Conservation (phyloP, 2,113 vertebrate species). For the Trogon melanurus region DNA sequence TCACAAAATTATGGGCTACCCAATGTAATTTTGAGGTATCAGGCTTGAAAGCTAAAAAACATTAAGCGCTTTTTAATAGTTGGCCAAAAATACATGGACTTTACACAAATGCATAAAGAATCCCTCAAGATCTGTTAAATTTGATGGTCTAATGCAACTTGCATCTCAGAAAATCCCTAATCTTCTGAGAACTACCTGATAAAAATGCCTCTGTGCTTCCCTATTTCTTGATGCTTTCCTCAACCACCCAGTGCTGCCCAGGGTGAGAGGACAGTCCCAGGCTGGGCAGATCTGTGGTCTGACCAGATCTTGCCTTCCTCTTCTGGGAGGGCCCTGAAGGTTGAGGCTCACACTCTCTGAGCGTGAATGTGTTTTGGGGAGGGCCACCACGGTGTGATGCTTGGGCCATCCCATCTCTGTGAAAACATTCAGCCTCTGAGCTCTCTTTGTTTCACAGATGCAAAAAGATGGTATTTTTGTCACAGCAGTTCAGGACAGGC, state of each 20-base stretch:
- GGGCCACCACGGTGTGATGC: background rate
- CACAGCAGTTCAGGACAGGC: background rate
- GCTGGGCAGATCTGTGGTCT: background rate
- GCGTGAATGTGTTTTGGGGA: background rate
- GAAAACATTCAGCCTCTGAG: background rate
- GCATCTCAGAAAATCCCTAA: background rate
- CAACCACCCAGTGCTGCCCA: background rate
- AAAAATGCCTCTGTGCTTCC: background rate
- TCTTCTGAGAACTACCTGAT: background rate
- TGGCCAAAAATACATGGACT: background rate
- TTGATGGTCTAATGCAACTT: background rate
- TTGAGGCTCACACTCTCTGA: background rate
- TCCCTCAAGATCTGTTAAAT: background rate
- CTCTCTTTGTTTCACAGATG: background rate
- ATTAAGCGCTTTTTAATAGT: background rate
- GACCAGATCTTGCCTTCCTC: background rate
- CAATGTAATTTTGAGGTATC: background rate
- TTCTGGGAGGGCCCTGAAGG: background rate
- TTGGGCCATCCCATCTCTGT: background rate
- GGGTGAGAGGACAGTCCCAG: background rate
- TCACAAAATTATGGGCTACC: background rate
- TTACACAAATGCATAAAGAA: background rate
- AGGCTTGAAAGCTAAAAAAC: background rate
- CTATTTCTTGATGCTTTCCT: background rate
- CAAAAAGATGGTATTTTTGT: conserved; percentile 6